Conservation (phyloP, 2,797 vertebrate species). For the Pitangus sulphuratus region DNA sequence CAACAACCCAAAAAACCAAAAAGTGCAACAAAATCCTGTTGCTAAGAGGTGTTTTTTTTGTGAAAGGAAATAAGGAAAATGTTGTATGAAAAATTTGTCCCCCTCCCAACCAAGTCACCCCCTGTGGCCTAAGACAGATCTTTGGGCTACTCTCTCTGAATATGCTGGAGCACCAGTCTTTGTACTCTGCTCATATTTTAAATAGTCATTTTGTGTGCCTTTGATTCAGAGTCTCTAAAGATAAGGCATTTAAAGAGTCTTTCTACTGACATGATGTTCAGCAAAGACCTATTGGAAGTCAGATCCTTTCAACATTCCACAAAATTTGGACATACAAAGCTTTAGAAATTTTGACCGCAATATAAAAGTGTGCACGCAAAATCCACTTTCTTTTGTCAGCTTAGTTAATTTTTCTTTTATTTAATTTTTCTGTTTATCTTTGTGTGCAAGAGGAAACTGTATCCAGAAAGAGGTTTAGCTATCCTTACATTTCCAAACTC, state of each 20-base stretch:
- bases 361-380: background rate
- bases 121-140: background rate
- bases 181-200: background rate
- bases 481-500: background rate
- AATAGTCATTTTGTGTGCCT: background rate
- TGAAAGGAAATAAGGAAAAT: background rate
- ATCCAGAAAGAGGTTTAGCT: background rate
- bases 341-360: background rate
- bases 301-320: background rate
- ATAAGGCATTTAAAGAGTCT: background rate
- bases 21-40: background rate
- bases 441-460: background rate
- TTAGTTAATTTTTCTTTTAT: background rate
- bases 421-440: background rate
- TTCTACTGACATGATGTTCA: background rate
- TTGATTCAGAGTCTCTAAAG: background rate
- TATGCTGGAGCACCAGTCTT: background rate
- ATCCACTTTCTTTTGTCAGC: background rate
- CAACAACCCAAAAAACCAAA: too few species aligned
- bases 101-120: fast-evolving
- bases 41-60: background rate
- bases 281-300: background rate
- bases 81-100: background rate
- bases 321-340: background rate
- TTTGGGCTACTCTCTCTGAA: background rate